Conservation (phyloP, 2,797 vertebrate genomes). For the Halcyon smyrnensis region DNA sequence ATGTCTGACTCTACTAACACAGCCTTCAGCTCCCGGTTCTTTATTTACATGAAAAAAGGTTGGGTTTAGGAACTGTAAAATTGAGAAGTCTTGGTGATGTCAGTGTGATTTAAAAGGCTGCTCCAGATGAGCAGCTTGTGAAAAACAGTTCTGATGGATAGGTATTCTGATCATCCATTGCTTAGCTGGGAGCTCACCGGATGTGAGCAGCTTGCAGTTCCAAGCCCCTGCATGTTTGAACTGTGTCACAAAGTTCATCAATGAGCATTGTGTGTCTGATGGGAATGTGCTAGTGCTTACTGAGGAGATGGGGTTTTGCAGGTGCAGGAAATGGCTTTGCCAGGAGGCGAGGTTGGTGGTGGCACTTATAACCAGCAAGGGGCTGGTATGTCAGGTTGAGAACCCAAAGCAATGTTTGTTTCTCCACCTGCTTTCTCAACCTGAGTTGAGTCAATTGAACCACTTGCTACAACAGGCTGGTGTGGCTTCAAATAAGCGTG, state of each 20-base stretch:
- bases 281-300: neutral
- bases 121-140: neutral
- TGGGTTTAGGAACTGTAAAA: neutral
- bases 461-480: neutral
- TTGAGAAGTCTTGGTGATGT: neutral
- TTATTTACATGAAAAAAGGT: neutral
- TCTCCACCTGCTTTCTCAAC: neutral
- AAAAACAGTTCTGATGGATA: neutral
- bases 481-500: neutral
- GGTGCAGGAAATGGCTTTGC: slow-evolving; percentile 18
- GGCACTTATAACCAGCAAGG: neutral
- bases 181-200: neutral
- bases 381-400: neutral
- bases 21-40: neutral
- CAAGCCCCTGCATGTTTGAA: rapidly evolving
- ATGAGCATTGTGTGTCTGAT: rapidly evolving
- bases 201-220: neutral
- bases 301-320: neutral
- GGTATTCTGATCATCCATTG: neutral
- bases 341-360: neutral
- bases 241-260: neutral
- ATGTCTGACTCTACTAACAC: neutral
- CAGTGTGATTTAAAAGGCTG: neutral
- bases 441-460: neutral
- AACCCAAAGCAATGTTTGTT: neutral